A percentile compares a stretch with the other conserved stretches of the same genome.
Conservation (phyloP, 2,888 invertebrate species). For the Lasioglossum marginatum region DNA sequence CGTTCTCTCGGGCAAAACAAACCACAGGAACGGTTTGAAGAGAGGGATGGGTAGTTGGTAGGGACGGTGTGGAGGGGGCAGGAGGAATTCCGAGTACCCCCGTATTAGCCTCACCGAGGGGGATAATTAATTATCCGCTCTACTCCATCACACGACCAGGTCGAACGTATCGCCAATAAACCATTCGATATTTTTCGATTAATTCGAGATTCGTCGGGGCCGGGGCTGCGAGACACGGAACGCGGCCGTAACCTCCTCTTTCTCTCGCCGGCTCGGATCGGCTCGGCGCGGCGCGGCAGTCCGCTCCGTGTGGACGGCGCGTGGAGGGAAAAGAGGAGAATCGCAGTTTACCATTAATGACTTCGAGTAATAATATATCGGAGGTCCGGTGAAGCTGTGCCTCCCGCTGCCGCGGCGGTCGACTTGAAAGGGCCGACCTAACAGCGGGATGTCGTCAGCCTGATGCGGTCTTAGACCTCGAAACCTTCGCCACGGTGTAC, state of each 20-base stretch:
- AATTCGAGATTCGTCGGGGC: conserved; percentile 61
- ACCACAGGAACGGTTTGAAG: not conserved
- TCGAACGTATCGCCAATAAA: conserved; percentile 58
- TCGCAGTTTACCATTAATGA: conserved; percentile 83
- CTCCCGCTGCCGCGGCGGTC: conserved; percentile 82
- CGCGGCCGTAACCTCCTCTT: not conserved
- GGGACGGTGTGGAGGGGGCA: not conserved
- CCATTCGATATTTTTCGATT: conserved; percentile 64
- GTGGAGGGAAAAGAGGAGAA: conserved; percentile 75
- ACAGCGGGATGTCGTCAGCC: conserved; percentile 82
- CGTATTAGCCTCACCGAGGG: conserved; percentile 42
- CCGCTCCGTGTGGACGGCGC: conserved; percentile 47
- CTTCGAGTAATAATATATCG: conserved; percentile 82
- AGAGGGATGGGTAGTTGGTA: not conserved
- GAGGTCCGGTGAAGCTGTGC: conserved; percentile 75
- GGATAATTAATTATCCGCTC: conserved; percentile 57
- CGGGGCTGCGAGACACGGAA: conserved; percentile 30
- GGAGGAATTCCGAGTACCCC: conserved; percentile 37
- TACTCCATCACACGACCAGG: conserved; percentile 35
- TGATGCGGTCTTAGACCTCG: conserved; percentile 76
- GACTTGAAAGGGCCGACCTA: conserved; percentile 81
- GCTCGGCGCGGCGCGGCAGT: conserved; percentile 22
- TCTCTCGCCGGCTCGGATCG: conserved; percentile 10
- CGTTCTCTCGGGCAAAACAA: conserved; percentile 32
- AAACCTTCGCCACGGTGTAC: conserved; percentile 73